Evolutionary conservation across 2,113 vertebrate species (phyloP), one percentile per base, ranked within the genome.

Genomic region (Polypterus senegalus): DNA sequence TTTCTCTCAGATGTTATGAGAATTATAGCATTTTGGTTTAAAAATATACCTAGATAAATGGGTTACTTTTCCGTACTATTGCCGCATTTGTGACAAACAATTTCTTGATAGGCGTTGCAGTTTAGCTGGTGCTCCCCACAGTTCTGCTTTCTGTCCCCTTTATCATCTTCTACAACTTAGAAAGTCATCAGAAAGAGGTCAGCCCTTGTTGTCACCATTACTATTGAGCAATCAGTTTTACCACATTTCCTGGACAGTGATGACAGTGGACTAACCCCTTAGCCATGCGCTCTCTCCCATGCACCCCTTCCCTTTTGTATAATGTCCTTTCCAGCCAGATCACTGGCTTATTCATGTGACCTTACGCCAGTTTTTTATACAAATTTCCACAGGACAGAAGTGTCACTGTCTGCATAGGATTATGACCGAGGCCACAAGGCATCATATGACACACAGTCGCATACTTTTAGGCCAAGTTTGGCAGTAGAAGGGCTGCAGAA

Each of bases 371-470:
- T 76, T 87, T 89, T 92, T 85, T 83, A 86, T 84, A 94, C 88
- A 91, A 88, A 88, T 86, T 85, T 85, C 71, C 43, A 81, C 73
- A 82, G 87, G 87, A 94, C 91, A 93, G 89, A 92, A 91, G 84
- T 96, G 91, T 90, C 86, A 85, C 92, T 95, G 92, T 94, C 95
- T 86, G 89, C 80, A 70, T 73, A 83, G 85, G 82, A 86, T 87
- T 78, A 85, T 78, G 80, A 88, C 86, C 86, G 75, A 76, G 82
- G 79, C 88, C 86, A 88, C 83, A 81, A 79, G 76, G 77, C 77
- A 83, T 89, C 92, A 82, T 89, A 92, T 92, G 93, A 96, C 86
- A 89, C 81, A 80, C 83, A 83, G 84, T 69, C 88, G 87, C 86
- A 90, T 82, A 78, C 81, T 67, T 27, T 27, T 27, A 27, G 27